Evolutionary conservation across 2,888 invertebrate genomes (phyloP), one percentile per base, ranked within the genome.

Genomic region (Agonopterix arenella): DNA sequence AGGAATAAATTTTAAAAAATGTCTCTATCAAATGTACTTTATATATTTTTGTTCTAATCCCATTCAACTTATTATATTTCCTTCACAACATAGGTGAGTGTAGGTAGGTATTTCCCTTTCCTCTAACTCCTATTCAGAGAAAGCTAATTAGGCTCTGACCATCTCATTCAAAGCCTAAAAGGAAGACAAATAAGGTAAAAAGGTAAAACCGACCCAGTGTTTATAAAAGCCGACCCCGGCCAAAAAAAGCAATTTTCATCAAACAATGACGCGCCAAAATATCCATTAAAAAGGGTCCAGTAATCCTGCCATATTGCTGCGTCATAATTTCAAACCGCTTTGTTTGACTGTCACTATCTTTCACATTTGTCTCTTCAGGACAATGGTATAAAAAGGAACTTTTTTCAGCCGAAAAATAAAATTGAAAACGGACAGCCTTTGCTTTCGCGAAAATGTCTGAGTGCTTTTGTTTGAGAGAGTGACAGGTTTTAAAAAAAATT

Each of bases 261-360:
- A 18, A 43, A 46, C 51, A 51, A 51, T 51, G 51, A 37, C 40
- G 11, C 38, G 28, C 42, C 28, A 52, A 46, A 50, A 45, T 47
- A 11, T 16, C 46, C 52, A 46, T 52, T 46, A 46, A 46, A 52
- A 51, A 18, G 46, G 16, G 28, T 28, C 28, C 42, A 11, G 47
- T 49, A 52, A 52, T 52, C 52, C 52, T 16, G 45, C 52, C 48
- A 52, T 46, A 49, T 52, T 48, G 48, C 46, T 42, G 42, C 44
- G 48, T 40, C 45, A 49, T 48, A 46, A 52, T 44, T 48, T 46
- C 48, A 43, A 11, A 45, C 11, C n/a, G 44, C 40, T 47, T 52
- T 52, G 52, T 52, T 49, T 47, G 44, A 45, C 13, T 46, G 52
- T 52, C 52, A 49, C 49, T 52, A 52, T 49, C 49, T 47, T 11